Evolutionary conservation across 2,888 invertebrate species (phyloP), one percentile per base, ranked within the genome.

Genomic region (Cephus pulcher): DNA sequence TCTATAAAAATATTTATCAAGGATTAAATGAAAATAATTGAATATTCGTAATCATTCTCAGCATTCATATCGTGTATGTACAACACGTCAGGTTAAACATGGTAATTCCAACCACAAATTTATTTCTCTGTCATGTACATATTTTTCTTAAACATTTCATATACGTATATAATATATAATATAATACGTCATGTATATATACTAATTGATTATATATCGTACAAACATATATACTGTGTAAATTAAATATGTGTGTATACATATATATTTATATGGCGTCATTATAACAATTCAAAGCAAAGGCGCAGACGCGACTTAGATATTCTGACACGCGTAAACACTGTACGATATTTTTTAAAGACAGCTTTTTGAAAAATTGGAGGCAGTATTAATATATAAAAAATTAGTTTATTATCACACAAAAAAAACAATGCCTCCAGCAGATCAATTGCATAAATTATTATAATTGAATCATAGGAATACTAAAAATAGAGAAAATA

Each of bases 211-310:
- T 40, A 74, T 78, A 79, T 76, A 81, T 80, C 78, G 78, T 81
- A 82, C 79, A 82, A 82, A 82, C 81, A 78, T 82, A 81, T 78
- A 82, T 76, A 71, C 70, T 30, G 3, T 33, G 70, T 70, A 33
- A 32, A 70, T 15, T 71, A 71, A 4, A 33, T n/a, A 70, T 70
- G 32, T 70, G 70, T 71, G 32, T 71, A 23, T 56, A 56, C 6
- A 35, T 34, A 40, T 40, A 23, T 56, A 56, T 56, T 34, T 34
- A 23, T 56, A 23, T 56, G 23, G 23, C 56, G 23, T 23, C 56
- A 56, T 56, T 56, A 9, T 56, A 56, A 23, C 23, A 56, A 56
- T 56, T 23, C 9, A 56, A 56, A 56, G 56, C 56, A 56, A 56
- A 56, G 56, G 23, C 56, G 56, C 23, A 56, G 23, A 56, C 56